Evolutionary conservation across 2,888 invertebrate genomes (phyloP), one percentile per base, ranked within the genome.

Genomic region (Leucoptera coffeella): DNA sequence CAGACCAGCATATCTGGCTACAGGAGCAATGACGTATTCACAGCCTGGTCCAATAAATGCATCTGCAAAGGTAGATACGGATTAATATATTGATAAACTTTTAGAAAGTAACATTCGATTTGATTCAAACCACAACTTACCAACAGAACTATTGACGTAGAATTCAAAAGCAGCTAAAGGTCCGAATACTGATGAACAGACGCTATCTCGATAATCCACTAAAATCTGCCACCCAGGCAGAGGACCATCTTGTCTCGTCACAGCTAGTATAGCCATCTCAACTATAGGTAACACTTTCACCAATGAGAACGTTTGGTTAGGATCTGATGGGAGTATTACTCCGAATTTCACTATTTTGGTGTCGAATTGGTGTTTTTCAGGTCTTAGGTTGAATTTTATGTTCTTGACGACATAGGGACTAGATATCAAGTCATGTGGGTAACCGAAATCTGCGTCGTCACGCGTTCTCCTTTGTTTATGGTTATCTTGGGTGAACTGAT

Each of bases 1-100:
- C 13, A 77, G 77, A 8, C 82, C 80, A 6, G 86, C 80, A 48
- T 85, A 87, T 22, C 88, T 73, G 8, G 87, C 81, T 9, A 91
- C 86, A 3, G 89, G 89, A 1, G 89, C 89, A 42, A 91, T 75
- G 9, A 85, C 86, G 56, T 92, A 91, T 46, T 86, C 85, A 55
- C 89, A 89, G 10, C 90, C 84, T 22, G 91, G 83, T 1, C 91
- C 91, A 45, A 91, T 75, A 43, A 91, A 85, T 7, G 83, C 88
- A 62, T 91, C 87, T 74, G 78, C 15, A 28, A 25, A 28, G 32
- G n/a, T 12, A 26, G 11, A 11, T 14, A 14, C 11, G 5, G 59
- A 17, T n/a, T n/a, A n/a, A n/a, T n/a, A n/a, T n/a, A n/a, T n/a
- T n/a, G n/a, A n/a, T n/a, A n/a, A n/a, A n/a, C n/a, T n/a, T n/a